Base-by-base conservation (phyloP, 2,888 invertebrate genomes). In the Aplocera efformata region DNA sequence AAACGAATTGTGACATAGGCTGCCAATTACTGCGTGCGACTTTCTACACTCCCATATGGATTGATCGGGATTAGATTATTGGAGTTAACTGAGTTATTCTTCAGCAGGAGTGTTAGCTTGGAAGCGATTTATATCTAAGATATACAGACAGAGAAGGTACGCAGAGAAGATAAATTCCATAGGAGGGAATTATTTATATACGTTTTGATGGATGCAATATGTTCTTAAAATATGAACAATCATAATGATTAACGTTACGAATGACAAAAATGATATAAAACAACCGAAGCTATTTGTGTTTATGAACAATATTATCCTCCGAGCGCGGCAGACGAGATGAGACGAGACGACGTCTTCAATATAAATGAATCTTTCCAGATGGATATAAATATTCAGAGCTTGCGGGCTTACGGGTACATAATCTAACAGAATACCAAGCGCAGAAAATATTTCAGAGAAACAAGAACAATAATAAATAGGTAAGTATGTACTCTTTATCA, bases 1-100 rank as follows among this genome's bases (percentile, higher is more conserved):
- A 67, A 68, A 64, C 52, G 50, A 51, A 61, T 74, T 72, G 54
- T 69, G 48, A 62, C 44, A 60, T 56, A 56, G 56, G 57, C 54
- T 50, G 42, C 39, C 46, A 41, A 48, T 48, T 47, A 10, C 17
- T 25, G 30, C 11, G 36, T 32, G 36, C 36, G 22, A 40, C 13
- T 32, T 32, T 22, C 34, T 32, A 32, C 13, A 5, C 13, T 17
- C 13, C 13, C 13, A 17, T 17, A 17, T 17, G 5, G 13, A 17
- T 17, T 17, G 13, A 2, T 17, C 13, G 13, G 13, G 13, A 17
- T 17, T 5, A 3, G 3, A 17, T 17, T 17, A 17, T 17, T 17
- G 13, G 5, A 17, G 5, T 17, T 17, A 2, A 17, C 13, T 17
- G 2, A 3, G 13, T 17, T 17, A 17, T 17, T 17, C 2, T 17